Conservation (phyloP, 2,888 invertebrate species). For the Tetanocera ferruginea region DNA sequence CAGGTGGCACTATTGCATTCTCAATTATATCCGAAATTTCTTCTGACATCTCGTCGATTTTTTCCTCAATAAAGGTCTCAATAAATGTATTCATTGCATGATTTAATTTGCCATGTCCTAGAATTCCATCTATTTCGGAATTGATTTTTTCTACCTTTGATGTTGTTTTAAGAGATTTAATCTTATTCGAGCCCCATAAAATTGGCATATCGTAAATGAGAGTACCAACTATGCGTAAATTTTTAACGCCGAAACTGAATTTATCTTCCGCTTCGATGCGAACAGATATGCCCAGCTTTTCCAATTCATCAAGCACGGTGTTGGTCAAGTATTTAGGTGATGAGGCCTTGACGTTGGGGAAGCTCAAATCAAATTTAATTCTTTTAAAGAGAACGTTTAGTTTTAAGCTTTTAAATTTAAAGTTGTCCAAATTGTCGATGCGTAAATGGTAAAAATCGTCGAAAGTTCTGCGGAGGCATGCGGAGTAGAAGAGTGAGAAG, state of each 20-base stretch:
- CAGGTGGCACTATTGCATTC: conserved; percentile 54
- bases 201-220: conserved; percentile 62
- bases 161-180: conserved; percentile 58
- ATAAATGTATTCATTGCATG: conserved; percentile 56
- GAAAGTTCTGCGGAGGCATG: conserved; percentile 51
- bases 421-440: conserved; percentile 61
- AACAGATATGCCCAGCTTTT: conserved; percentile 56
- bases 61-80: conserved; percentile 54
- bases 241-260: conserved; percentile 57
- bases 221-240: conserved; percentile 58
- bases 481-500: not conserved
- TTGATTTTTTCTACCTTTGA: conserved; percentile 54
- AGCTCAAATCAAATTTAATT: conserved; percentile 59
- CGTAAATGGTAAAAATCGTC: conserved; percentile 57
- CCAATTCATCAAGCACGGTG: conserved; percentile 58
- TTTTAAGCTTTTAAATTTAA: conserved; percentile 59
- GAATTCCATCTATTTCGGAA: conserved; percentile 60
- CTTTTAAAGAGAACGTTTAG: conserved; percentile 58
- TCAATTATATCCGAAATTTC: conserved; percentile 59
- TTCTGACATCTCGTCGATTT: conserved; percentile 57
- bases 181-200: conserved; percentile 63
- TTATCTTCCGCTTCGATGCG: conserved; percentile 61
- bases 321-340: conserved; percentile 60
- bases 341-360: conserved; percentile 57
- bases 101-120: conserved; percentile 57